Evolutionary conservation across 2,888 invertebrate genomes (phyloP).

Genomic region (Cylindroiulus punctatus): DNA sequence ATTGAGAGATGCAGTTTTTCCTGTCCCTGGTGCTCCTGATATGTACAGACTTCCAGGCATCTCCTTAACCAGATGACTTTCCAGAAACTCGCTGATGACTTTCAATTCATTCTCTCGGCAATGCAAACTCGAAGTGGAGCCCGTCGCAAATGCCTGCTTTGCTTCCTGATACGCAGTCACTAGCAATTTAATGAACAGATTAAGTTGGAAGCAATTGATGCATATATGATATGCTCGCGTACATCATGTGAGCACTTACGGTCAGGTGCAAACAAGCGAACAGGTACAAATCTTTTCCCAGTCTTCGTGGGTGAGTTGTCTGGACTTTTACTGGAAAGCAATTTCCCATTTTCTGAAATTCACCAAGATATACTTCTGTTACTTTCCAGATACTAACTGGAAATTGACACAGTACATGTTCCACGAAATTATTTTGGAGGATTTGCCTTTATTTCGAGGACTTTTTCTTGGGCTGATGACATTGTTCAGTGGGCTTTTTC

Average conservation of each 20-base stretch:
- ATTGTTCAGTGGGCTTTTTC: conserved; percentile 5
- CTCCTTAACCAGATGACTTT: conserved; percentile 73
- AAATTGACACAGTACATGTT: not conserved
- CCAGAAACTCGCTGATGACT: conserved; percentile 76
- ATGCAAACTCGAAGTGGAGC: not conserved
- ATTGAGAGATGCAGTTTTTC: conserved; percentile 89
- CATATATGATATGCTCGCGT: not conserved
- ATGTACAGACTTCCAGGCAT: conserved; percentile 87
- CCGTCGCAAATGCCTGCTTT: not conserved
- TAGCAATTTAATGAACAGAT: not conserved
- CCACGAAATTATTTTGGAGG: not conserved
- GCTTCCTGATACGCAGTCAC: conserved; percentile 49
- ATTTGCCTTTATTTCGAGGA: conserved; percentile 22
- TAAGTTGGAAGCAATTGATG: not conserved
- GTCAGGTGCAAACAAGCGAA: not conserved
- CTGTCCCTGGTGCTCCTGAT: conserved; percentile 97
- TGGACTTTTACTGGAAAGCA: not conserved
- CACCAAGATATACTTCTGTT: not conserved
- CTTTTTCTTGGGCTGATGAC: conserved; percentile 20
- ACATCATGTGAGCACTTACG: not conserved
- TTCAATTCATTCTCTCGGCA: conserved; percentile 82
- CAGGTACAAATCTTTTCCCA: not conserved
- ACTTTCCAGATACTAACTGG: not conserved
- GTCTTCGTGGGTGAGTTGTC: not conserved
- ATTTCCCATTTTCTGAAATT: not conserved